These are phyloP conservation scores for Glomeris marginata DNA, from an alignment of 2,888 invertebrate genomes.

Conservation along the genomic window DNA sequence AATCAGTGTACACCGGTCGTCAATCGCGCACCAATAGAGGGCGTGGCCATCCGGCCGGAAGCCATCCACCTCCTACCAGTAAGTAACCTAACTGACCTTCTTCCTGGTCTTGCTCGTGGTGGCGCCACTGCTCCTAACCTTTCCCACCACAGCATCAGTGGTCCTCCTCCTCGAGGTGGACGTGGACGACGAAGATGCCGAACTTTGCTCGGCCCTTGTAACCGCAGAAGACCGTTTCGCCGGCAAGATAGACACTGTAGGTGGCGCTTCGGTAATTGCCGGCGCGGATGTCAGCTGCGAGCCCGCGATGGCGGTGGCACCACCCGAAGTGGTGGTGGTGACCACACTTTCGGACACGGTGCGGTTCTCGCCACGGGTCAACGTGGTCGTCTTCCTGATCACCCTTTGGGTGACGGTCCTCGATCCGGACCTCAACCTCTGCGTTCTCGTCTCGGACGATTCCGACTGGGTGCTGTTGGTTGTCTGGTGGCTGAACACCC, in stretches of 20 bases:
- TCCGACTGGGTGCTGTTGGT: constrained; percentile 14
- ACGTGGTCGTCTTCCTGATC: constrained; percentile 71
- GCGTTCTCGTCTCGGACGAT: constrained; percentile 40
- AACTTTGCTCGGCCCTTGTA: neutral
- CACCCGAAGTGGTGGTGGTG: neutral
- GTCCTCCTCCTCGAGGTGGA: neutral
- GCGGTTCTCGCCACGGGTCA: constrained; percentile 72
- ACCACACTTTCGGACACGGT: constrained; percentile 46
- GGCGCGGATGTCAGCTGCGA: no score
- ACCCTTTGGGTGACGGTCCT: constrained; percentile 72
- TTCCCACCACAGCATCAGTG: neutral
- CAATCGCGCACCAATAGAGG: no score
- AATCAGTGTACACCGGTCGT: no score
- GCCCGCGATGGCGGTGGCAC: neutral
- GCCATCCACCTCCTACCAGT: no score
- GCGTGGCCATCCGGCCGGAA: no score
- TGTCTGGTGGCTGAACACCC: constrained; percentile 9
- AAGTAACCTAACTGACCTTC: no score
- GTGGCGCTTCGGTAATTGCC: neutral
- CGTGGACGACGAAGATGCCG: neutral
- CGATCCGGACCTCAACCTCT: constrained; percentile 42
- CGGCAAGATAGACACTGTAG: neutral
- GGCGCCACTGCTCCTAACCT: no score
- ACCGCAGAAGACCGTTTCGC: neutral
- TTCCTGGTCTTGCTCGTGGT: no score